Base-by-base conservation (phyloP, 2,888 invertebrate genomes). In the Slavum lentiscoides region DNA sequence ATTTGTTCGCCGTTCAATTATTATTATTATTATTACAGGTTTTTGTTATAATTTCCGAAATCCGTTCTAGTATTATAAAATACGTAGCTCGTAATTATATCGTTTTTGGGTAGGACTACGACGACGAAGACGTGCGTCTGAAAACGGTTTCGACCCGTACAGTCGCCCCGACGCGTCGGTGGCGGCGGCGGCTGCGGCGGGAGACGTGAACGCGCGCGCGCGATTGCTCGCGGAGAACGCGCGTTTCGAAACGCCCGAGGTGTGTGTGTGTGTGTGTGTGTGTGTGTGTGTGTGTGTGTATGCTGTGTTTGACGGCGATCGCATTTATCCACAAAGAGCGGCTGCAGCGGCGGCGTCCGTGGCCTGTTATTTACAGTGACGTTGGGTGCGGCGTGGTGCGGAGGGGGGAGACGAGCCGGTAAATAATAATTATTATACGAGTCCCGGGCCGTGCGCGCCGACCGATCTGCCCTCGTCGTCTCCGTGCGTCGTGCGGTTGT, bases 291-390 rank as follows among this genome's bases (percentile, higher is more conserved):
- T n/a, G n/a, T n/a, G n/a, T n/a, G n/a, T n/a, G n/a, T n/a, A 37
- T 61, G 76, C 23, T 49, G 49, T 69, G 67, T 76, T 76, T 68
- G 76, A 61, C 76, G 76, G n/a, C n/a, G n/a, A 76, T 76, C 76
- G 68, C 68, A 61, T 76, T 76, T 30, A 76, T 76, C 69, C 68
- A 76, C 76, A 76, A 43, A 76, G 76, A 76, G 4, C 30, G 30
- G 30, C 76, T 8, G 49, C 68, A 59, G 69, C 76, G 15, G 49
- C 68, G 68, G 69, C 59, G 76, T 76, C 67, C 59, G 68, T 59
- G 69, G 69, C 76, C 76, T 76, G 76, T 76, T 76, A 76, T 76
- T 76, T 76, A 21, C 30, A 30, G 30, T 30, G 30, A n/a, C n/a
- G n/a, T n/a, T 30, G 30, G 1, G 30, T 30, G 30, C 4, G 30